Conservation (phyloP, 1,140 invertebrate species). For the Mesaphorura yosii region DNA sequence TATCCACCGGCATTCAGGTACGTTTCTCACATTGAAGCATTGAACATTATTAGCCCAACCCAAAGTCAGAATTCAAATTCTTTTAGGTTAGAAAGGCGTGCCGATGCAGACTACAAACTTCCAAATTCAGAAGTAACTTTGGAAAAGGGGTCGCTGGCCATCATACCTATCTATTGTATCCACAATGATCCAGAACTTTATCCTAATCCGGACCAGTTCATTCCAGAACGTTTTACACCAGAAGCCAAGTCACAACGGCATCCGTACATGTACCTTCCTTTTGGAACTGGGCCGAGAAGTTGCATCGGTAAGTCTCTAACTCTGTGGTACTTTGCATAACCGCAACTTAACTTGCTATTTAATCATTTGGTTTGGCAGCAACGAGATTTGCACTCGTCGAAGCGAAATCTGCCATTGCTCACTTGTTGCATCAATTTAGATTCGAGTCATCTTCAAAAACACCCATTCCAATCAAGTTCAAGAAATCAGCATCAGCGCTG, state of each 20-base stretch:
- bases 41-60: too few species aligned
- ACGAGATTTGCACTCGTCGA: conserved; percentile 17
- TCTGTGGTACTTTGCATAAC: too few species aligned
- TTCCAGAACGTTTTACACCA: conserved; percentile 42
- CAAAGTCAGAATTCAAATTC: too few species aligned
- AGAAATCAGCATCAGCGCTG: too few species aligned
- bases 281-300: conserved; percentile 45
- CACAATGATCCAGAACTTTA: conserved; percentile 43
- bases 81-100: conserved; percentile 6
- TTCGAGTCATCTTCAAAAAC: conserved; percentile 8
- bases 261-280: conserved; percentile 44
- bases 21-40: too few species aligned
- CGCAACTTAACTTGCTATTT: too few species aligned
- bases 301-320: too few species aligned
- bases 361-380: too few species aligned
- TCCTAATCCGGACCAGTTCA: conserved; percentile 46
- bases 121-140: conserved; percentile 12
- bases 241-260: conserved; percentile 37
- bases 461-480: conserved; percentile 15
- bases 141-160: conserved; percentile 8
- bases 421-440: conserved; percentile 3
- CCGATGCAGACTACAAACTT: conserved; percentile 15
- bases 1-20: too few species aligned
- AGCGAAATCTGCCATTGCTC: conserved; percentile 8
- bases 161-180: conserved; percentile 29